Evolutionary conservation across 1,140 invertebrate species (phyloP).

Genomic region (Planococcus citri): DNA sequence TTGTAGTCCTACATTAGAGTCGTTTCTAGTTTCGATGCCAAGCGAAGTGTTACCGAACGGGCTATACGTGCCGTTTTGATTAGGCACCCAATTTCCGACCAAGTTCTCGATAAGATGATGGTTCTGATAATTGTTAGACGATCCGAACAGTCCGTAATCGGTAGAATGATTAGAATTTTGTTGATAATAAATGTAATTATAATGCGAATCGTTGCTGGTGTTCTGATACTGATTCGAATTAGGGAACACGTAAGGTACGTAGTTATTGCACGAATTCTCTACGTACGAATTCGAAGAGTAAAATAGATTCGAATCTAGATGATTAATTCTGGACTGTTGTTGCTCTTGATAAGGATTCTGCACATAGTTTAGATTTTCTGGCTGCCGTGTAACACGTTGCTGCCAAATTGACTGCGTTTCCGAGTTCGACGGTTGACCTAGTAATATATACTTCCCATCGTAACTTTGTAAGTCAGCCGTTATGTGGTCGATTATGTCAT

Average conservation of each 20-base stretch:
- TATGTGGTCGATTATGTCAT: conserved; percentile 49
- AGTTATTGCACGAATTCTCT: not conserved
- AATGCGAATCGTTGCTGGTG: not conserved
- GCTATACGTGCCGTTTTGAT: conserved; percentile 64
- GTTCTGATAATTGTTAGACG: conserved; percentile 28
- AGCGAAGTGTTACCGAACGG: conserved; percentile 46
- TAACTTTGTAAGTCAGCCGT: conserved; percentile 44
- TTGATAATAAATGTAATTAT: conserved; percentile 15
- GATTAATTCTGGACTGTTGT: conserved; percentile 1
- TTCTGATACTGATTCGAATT: conserved; percentile 15
- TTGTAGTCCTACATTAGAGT: conserved; percentile 8
- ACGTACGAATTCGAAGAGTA: not conserved
- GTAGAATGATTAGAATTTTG: conserved; percentile 15
- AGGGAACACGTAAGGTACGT: conserved; percentile 8
- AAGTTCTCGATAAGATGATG: conserved; percentile 51
- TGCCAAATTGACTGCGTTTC: conserved; percentile 28
- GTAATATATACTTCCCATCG: conserved; percentile 44
- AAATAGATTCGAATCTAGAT: conserved; percentile 11
- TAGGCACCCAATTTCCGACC: conserved; percentile 66
- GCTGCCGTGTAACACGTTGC: conserved; percentile 30
- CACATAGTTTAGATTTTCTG: conserved; percentile 30
- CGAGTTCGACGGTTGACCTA: conserved; percentile 38
- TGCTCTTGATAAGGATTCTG: conserved; percentile 13
- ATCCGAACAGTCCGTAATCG: conserved; percentile 28
- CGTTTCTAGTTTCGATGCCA: conserved; percentile 22